Percentiles rank a stretch among this genome's conserved stretches.
Evolutionary conservation across 2,888 invertebrate species (phyloP).

Genomic region (Cyaniris semiargus): DNA sequence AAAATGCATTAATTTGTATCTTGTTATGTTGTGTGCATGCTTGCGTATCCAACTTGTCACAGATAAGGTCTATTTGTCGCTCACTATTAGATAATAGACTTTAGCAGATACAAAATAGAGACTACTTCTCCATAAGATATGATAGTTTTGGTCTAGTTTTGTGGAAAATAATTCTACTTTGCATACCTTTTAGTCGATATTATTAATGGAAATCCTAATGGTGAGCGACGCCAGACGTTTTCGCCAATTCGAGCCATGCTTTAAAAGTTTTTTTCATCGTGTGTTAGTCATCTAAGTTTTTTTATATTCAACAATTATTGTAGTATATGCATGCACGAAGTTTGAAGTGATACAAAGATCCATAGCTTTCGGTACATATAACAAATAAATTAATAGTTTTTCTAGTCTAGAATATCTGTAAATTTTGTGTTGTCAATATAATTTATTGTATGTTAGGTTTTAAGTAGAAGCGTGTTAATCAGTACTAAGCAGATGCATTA

Average conservation of each 20-base stretch:
- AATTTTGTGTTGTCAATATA: too few species aligned
- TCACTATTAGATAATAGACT: neutral
- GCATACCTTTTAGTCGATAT: too few species aligned
- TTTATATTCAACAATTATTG: neutral
- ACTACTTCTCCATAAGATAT: neutral
- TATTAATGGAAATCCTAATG: too few species aligned
- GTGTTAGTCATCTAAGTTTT: neutral
- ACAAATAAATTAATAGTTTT: neutral
- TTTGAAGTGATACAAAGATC: neutral
- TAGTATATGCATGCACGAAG: neutral
- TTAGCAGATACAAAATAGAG: neutral
- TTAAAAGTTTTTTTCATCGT: neutral
- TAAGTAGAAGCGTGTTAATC: slow-evolving; percentile 4
- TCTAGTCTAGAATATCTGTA: neutral
- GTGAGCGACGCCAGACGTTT: neutral
- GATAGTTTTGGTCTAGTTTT: too few species aligned
- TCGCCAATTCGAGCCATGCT: neutral
- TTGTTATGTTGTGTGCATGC: slow-evolving; percentile 23
- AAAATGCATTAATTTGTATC: neutral
- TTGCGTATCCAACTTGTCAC: neutral
- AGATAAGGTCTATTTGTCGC: neutral
- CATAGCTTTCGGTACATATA: neutral
- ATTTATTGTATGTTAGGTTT: neutral
- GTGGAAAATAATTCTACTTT: too few species aligned
- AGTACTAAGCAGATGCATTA: slow-evolving; percentile 2